These are phyloP conservation scores for Nebria ingens DNA, from an alignment of 1,140 invertebrate species.

Conservation along the genomic window DNA sequence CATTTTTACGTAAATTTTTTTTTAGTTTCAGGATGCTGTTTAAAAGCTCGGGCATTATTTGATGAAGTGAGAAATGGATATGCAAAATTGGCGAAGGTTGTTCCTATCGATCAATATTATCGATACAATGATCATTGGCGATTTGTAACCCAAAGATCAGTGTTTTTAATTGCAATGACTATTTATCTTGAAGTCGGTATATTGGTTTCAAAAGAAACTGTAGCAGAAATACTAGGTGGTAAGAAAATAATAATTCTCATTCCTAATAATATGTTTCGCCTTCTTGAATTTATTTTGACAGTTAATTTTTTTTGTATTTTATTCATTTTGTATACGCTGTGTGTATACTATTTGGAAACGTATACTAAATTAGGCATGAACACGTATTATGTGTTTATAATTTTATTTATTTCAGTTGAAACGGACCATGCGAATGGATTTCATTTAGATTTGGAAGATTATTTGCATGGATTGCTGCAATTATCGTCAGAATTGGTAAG, in stretches of 20 bases:
- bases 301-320: conserved; percentile 13
- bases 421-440: conserved; percentile 51
- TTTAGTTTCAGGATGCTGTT: conserved; percentile 46
- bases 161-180: conserved; percentile 64
- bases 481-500: conserved; percentile 73
- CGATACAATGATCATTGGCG: conserved; percentile 82
- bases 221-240: conserved; percentile 72
- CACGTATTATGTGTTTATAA: conserved; percentile 19
- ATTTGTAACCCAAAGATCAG: conserved; percentile 67
- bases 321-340: conserved; percentile 10
- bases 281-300: conserved; percentile 19
- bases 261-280: conserved; percentile 3
- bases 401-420: conserved; percentile 43
- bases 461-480: conserved; percentile 70
- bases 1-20: conserved; percentile 21
- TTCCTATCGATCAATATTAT: conserved; percentile 61
- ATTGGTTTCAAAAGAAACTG: conserved; percentile 60
- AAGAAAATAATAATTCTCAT: conserved; percentile 28
- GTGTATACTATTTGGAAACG: too few relatives aligned
- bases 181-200: conserved; percentile 69
- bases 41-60: conserved; percentile 45
- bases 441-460: conserved; percentile 85
- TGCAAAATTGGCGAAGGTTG: conserved; percentile 42
- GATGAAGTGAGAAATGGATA: conserved; percentile 45
- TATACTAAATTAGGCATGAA: too few relatives aligned